These are phyloP conservation scores for Apamea crenata DNA, from an alignment of 2,888 invertebrate genomes.

Conservation along the genomic window DNA sequence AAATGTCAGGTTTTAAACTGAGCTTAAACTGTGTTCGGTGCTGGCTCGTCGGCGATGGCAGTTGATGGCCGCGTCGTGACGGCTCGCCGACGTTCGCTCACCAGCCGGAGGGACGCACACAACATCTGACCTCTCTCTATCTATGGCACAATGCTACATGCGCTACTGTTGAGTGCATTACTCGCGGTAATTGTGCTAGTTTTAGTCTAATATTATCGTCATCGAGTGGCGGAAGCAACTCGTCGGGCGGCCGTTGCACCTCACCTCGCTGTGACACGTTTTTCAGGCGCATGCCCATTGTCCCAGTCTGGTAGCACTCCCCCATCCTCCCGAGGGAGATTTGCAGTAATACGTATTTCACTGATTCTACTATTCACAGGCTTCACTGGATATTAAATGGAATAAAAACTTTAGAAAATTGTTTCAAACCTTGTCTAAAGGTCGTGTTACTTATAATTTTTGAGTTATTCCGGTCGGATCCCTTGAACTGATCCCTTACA, in stretches of 20 bases:
- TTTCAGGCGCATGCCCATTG: slow-evolving; percentile 73
- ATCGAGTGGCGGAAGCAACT: slow-evolving; percentile 30
- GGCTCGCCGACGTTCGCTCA: slow-evolving; percentile 74
- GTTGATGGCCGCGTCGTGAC: slow-evolving; percentile 85
- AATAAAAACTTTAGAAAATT: not conserved
- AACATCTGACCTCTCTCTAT: slow-evolving; percentile 74
- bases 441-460: not conserved
- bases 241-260: slow-evolving; percentile 58
- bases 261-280: slow-evolving; percentile 70
- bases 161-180: slow-evolving; percentile 40
- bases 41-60: slow-evolving; percentile 82
- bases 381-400: slow-evolving; percentile 32
- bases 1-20: slow-evolving; percentile 85
- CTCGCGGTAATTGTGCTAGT: slow-evolving; percentile 32
- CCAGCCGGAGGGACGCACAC: slow-evolving; percentile 71
- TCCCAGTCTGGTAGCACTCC: slow-evolving; percentile 68
- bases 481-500: too few species aligned
- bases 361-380: slow-evolving; percentile 63
- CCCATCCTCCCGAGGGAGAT: slow-evolving; percentile 65
- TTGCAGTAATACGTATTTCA: slow-evolving; percentile 61
- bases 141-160: slow-evolving; percentile 42
- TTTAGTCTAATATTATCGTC: slow-evolving; percentile 27
- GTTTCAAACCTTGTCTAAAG: not conserved
- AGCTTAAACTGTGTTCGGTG: slow-evolving; percentile 81
- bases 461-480: too few species aligned